Evolutionary conservation across 2,113 vertebrate genomes (phyloP).

Genomic region (Cettia cetti): DNA sequence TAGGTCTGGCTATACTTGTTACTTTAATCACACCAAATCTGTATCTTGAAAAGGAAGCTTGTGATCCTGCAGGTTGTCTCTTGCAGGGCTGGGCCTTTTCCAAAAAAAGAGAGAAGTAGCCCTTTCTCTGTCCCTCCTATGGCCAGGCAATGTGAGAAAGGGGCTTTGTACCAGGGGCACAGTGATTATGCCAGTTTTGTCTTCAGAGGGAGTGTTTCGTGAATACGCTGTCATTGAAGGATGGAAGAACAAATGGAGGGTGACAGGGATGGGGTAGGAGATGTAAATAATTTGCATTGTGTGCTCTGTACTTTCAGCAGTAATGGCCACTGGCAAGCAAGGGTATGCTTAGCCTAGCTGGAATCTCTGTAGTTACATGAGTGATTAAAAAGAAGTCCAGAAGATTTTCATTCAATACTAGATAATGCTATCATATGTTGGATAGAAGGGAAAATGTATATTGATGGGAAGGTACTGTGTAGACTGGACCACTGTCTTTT

Average conservation of each 20-base stretch:
- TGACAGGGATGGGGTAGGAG: background rate
- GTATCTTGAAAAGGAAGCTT: background rate
- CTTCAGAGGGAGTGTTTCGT: background rate
- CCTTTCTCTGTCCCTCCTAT: background rate
- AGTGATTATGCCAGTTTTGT: background rate
- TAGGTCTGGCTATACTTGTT: slow-evolving; percentile 12
- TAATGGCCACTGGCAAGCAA: background rate
- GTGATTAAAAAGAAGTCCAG: background rate
- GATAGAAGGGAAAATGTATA: background rate
- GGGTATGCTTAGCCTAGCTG: background rate
- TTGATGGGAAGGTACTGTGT: background rate
- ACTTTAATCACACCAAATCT: background rate
- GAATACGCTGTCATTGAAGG: background rate
- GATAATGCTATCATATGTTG: background rate
- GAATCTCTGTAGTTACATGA: background rate
- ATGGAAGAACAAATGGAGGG: background rate
- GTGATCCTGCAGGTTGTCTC: background rate
- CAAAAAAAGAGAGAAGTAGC: background rate
- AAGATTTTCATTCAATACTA: background rate
- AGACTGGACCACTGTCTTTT: background rate
- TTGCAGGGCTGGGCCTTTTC: background rate
- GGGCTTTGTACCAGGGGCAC: background rate
- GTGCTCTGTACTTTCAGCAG: background rate
- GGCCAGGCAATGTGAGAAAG: background rate
- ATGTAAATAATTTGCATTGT: background rate